phyloP scores from a whole-genome alignment of 2,888 invertebrate genomes.

The Pyrocoelia pectoralis region DNA sequence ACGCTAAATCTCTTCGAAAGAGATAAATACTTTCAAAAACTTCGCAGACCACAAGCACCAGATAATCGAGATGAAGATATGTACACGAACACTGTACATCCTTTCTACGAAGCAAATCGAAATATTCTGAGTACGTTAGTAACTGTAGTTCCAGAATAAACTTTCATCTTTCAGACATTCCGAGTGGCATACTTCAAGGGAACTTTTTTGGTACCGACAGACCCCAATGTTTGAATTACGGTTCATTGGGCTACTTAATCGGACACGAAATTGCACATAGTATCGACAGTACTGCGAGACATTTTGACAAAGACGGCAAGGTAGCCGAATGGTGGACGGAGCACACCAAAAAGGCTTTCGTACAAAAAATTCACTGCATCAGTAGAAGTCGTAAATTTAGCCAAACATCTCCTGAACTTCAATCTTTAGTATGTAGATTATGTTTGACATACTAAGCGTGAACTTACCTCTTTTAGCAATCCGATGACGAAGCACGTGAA shows the following conservation, averaged over 20 bases:
- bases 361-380: conserved; percentile 83
- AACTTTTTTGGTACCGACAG: conserved; percentile 84
- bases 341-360: conserved; percentile 84
- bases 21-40: conserved; percentile 61
- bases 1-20: conserved; percentile 62
- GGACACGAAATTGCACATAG: conserved; percentile 89
- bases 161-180: conserved; percentile 71
- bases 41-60: conserved; percentile 62
- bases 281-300: conserved; percentile 63
- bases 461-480: conserved; percentile 73
- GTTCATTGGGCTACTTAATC: conserved; percentile 84
- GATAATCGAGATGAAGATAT: conserved; percentile 64
- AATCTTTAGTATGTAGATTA: conserved; percentile 48
- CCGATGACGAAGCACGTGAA: conserved; percentile 90
- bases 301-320: conserved; percentile 26
- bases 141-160: background rate
- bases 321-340: conserved; percentile 67
- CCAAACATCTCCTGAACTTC: conserved; percentile 71
- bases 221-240: conserved; percentile 87
- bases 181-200: conserved; percentile 88
- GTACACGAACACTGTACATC: conserved; percentile 63
- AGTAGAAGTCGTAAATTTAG: conserved; percentile 88
- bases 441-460: background rate
- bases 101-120: conserved; percentile 63
- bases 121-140: conserved; percentile 63